phyloP scores from a whole-genome alignment of 2,113 vertebrate species.

The Baryphthengus martii region DNA sequence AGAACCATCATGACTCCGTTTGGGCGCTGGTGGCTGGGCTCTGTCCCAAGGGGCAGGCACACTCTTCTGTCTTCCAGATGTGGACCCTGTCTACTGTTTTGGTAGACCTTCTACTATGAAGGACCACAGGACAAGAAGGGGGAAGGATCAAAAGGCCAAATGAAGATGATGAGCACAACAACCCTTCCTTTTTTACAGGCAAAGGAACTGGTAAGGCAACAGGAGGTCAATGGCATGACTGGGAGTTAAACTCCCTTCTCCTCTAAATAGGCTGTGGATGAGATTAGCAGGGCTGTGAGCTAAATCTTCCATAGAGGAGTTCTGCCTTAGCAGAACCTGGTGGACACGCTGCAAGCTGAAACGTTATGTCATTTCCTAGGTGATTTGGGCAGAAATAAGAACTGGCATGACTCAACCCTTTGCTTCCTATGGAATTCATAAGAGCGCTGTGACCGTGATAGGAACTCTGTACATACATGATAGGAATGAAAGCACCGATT shows the following conservation, averaged over 20 bases:
- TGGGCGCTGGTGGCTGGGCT: background rate
- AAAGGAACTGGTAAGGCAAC: background rate
- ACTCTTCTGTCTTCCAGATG: background rate
- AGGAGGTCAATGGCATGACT: background rate
- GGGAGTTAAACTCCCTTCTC: background rate
- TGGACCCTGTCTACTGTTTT: background rate
- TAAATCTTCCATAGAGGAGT: background rate
- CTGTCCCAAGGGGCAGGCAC: background rate
- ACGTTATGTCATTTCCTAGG: background rate
- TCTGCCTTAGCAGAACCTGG: background rate
- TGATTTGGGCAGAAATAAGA: background rate
- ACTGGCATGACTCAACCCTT: background rate
- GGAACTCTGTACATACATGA: background rate
- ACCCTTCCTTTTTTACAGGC: background rate
- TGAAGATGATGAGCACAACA: background rate
- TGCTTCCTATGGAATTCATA: background rate
- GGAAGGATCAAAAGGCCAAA: background rate
- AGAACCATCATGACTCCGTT: rapidly evolving
- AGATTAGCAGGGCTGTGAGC: background rate
- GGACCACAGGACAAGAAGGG: background rate
- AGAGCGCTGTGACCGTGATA: background rate
- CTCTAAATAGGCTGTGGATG: background rate
- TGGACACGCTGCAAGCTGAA: background rate
- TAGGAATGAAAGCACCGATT: background rate
- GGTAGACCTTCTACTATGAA: background rate